Percentiles rank a stretch among this genome's conserved stretches.
Conservation (phyloP, 2,797 vertebrate species). For the Poeciliopsis turneri region DNA sequence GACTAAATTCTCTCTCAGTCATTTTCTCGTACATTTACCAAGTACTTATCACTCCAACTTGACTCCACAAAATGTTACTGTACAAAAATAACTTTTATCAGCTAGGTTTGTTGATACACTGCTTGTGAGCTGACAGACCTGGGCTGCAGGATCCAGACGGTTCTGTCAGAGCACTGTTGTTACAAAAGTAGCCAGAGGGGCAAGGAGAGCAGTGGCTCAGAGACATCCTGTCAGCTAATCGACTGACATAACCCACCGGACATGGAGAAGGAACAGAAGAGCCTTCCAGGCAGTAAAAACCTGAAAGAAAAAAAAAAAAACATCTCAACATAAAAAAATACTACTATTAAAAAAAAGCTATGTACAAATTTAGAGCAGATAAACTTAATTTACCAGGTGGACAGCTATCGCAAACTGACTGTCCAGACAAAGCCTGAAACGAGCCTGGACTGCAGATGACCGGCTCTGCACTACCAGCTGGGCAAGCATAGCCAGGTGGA, state of each 20-base stretch:
- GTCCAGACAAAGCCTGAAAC: slow-evolving; percentile 84
- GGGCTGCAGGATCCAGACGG: slow-evolving; percentile 86
- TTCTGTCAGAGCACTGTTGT: slow-evolving; percentile 75
- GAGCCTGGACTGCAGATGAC: slow-evolving; percentile 82
- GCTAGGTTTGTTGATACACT: not conserved
- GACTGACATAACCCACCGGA: slow-evolving; percentile 69
- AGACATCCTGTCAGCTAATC: slow-evolving; percentile 62
- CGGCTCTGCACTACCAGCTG: slow-evolving; percentile 76
- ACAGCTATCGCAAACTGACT: slow-evolving; percentile 73
- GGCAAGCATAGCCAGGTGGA: slow-evolving; percentile 77
- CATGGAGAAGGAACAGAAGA: slow-evolving; percentile 69
- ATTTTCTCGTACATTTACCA: not conserved
- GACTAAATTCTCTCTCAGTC: not conserved
- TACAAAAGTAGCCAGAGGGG: slow-evolving; percentile 82
- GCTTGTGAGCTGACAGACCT: slow-evolving; percentile 72
- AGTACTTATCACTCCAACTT: not conserved
- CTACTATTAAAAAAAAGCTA: not conserved
- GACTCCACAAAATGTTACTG: not conserved
- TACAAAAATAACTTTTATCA: not conserved
- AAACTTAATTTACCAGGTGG: slow-evolving; percentile 69
- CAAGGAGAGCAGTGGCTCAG: slow-evolving; percentile 77
- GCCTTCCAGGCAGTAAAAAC: slow-evolving; percentile 80
- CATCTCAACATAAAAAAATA: not conserved
- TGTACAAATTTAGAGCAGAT: slow-evolving; percentile 1
- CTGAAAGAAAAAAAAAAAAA: slow-evolving; percentile 40